A percentile compares a stretch with the other conserved stretches of the same genome.
These are phyloP conservation scores for Drosophila trapezifrons DNA, from an alignment of 1,140 invertebrate species.

Conservation along the genomic window DNA sequence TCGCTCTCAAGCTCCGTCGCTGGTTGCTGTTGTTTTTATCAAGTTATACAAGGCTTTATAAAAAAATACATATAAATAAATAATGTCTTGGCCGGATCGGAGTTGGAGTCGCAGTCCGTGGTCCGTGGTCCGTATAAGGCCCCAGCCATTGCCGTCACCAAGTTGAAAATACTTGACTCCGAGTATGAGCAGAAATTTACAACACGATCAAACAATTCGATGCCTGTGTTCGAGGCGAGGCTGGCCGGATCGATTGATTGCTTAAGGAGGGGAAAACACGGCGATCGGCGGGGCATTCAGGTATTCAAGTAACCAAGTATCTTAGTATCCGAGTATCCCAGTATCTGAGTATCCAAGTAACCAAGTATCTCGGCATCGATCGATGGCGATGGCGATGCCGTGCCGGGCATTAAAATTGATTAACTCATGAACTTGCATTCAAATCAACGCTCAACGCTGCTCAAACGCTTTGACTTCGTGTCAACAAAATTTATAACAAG, in stretches of 20 bases:
- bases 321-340: not conserved
- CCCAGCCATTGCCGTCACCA: conserved; percentile 60
- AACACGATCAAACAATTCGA: conserved; percentile 78
- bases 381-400: conserved; percentile 32
- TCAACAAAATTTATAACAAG: conserved; percentile 76
- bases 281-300: not conserved
- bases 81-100: conserved; percentile 52
- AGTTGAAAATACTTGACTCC: conserved; percentile 47
- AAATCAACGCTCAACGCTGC: conserved; percentile 71
- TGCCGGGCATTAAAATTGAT: conserved; percentile 72
- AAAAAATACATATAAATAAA: conserved; percentile 75
- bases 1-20: conserved; percentile 10
- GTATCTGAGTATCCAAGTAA: too few relatives aligned
- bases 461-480: conserved; percentile 75
- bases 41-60: conserved; percentile 69
- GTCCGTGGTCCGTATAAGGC: conserved; percentile 53
- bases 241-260: conserved; percentile 65
- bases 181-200: conserved; percentile 61
- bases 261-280: conserved; percentile 18
- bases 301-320: too few relatives aligned
- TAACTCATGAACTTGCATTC: conserved; percentile 80
- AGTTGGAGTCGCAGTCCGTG: not conserved
- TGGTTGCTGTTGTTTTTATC: conserved; percentile 51
- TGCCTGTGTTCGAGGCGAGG: conserved; percentile 44
- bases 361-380: conserved; percentile 22